Conservation (phyloP, 1,140 invertebrate species). For the Drosophila willistoni region DNA sequence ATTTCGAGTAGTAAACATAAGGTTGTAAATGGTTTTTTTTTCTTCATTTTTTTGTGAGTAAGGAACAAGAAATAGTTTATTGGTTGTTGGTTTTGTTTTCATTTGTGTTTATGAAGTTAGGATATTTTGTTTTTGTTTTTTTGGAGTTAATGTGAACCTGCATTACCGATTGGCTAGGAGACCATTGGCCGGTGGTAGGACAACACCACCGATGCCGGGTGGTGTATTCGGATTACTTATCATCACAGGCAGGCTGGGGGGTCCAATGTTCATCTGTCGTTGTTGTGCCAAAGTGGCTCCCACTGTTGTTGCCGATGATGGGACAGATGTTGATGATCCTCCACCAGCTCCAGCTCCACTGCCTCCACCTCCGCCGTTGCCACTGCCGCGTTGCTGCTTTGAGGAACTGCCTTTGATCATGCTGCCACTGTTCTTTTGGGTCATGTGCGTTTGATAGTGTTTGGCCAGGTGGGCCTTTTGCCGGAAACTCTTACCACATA, state of each 20-base stretch:
- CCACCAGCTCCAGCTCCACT: not conserved
- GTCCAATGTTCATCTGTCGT: conserved; percentile 40
- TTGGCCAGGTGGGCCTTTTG: conserved; percentile 99
- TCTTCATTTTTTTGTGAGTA: conserved; percentile 53
- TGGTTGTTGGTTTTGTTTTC: conserved; percentile 26
- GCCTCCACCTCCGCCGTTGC: not conserved
- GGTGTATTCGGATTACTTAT: conserved; percentile 68
- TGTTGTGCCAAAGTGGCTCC: conserved; percentile 41
- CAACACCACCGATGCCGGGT: conserved; percentile 40
- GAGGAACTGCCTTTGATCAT: conserved; percentile 70
- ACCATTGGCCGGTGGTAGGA: conserved; percentile 76
- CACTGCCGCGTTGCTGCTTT: conserved; percentile 63
- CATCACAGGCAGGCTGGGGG: conserved; percentile 50
- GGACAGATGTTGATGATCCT: not conserved
- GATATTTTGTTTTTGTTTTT: not conserved
- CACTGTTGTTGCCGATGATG: conserved; percentile 16
- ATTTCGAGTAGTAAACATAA: conserved; percentile 47
- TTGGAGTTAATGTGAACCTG: conserved; percentile 2
- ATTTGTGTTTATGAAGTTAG: not conserved
- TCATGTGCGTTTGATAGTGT: conserved; percentile 97
- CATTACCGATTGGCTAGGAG: conserved; percentile 77
- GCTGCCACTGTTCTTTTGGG: conserved; percentile 87
- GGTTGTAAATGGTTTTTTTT: conserved; percentile 41
- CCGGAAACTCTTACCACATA: conserved; percentile 95
- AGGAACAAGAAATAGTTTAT: conserved; percentile 79